A percentile compares a stretch with the other conserved stretches of the same genome.
Evolutionary conservation across 2,113 vertebrate genomes (phyloP).

Genomic region (Planiliza haematocheilus): DNA sequence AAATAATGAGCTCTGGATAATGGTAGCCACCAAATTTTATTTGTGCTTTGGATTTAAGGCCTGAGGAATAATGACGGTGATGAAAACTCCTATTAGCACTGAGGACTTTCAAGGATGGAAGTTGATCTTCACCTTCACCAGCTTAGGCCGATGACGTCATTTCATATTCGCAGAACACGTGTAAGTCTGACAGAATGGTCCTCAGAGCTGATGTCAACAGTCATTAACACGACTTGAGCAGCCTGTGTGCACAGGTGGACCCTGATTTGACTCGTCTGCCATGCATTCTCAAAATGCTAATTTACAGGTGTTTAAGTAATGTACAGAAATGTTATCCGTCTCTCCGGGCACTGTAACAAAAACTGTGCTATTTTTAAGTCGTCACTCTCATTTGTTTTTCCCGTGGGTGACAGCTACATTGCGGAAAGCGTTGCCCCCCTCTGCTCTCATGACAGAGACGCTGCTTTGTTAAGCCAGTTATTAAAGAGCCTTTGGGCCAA

Average conservation of each 20-base stretch:
- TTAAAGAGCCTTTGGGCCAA: constrained; percentile 34
- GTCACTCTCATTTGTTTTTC: constrained; percentile 69
- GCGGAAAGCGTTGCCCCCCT: constrained; percentile 58
- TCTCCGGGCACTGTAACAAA: constrained; percentile 75
- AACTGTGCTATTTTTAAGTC: constrained; percentile 75
- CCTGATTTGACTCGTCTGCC: constrained; percentile 67
- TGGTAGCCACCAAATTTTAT: not conserved
- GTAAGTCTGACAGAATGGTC: constrained; percentile 35
- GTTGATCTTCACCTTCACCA: constrained; percentile 14
- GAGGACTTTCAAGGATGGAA: constrained; percentile 15
- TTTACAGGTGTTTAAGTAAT: constrained; percentile 88
- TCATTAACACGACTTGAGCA: constrained; percentile 59
- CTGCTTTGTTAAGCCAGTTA: constrained; percentile 45
- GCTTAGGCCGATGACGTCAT: constrained; percentile 18
- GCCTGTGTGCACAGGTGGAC: constrained; percentile 48
- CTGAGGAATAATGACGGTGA: constrained; percentile 1
- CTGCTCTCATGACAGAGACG: constrained; percentile 33
- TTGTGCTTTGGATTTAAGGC: constrained; percentile 17
- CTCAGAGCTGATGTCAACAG: constrained; percentile 51
- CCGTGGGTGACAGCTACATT: constrained; percentile 68
- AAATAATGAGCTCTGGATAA: not conserved
- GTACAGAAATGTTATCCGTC: constrained; percentile 80
- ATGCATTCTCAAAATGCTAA: constrained; percentile 82
- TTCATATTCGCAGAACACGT: constrained; percentile 28
- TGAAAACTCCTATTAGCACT: constrained; percentile 13